A percentile compares a stretch with the other conserved stretches of the same genome.
These are phyloP conservation scores for Scatophagus argus DNA, from an alignment of 2,113 vertebrate species.

Conservation along the genomic window DNA sequence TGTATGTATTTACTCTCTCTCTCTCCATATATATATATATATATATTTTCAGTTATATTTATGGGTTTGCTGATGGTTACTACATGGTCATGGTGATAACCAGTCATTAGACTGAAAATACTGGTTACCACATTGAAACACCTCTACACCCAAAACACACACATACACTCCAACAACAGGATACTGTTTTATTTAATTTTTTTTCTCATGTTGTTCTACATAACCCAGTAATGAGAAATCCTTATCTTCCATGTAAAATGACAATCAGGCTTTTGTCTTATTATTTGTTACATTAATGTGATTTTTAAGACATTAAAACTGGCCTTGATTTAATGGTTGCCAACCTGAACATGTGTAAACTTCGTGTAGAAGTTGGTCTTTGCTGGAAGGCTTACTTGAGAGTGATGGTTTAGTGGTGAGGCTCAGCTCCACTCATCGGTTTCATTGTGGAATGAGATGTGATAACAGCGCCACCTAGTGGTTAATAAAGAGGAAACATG, in stretches of 20 bases:
- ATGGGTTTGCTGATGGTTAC: slow-evolving; percentile 24
- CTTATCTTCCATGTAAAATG: slow-evolving; percentile 12
- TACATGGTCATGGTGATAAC: slow-evolving; percentile 15
- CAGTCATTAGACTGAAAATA: slow-evolving; percentile 31
- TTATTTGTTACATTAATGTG: background rate
- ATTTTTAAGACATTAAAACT: slow-evolving; percentile 7
- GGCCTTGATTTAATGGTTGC: background rate
- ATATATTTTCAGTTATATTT: slow-evolving; percentile 23
- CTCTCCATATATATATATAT: too few species aligned
- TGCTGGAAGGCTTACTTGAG: background rate
- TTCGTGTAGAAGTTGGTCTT: background rate
- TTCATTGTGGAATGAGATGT: too few species aligned
- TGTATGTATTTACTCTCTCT: slow-evolving; percentile 50
- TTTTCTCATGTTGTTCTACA: slow-evolving; percentile 12
- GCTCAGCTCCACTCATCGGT: too few species aligned
- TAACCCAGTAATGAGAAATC: background rate
- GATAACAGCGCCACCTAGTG: slow-evolving; percentile 18
- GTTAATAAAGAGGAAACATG: slow-evolving; percentile 20
- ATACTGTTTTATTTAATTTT: slow-evolving; percentile 13
- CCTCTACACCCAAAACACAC: background rate
- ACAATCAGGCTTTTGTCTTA: slow-evolving; percentile 19
- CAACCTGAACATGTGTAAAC: slow-evolving; percentile 1
- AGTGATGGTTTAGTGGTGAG: slow-evolving; percentile 3
- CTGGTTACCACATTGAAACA: background rate
- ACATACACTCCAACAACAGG: background rate